Conservation (phyloP, 2,797 vertebrate species). For the Acrossocheilus wenchowensis region DNA sequence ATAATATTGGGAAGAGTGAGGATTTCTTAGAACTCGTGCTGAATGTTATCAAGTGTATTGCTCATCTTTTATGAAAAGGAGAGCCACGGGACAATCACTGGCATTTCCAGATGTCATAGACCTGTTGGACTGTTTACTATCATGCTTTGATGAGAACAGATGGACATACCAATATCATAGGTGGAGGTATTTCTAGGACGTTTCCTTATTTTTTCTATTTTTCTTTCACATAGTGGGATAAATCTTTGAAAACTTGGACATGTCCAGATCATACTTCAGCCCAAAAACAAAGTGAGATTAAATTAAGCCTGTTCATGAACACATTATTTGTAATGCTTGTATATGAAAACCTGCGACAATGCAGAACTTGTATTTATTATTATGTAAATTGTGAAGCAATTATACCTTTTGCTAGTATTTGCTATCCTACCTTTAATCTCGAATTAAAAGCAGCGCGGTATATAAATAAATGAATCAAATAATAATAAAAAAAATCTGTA, state of each 20-base stretch:
- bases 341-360: background rate
- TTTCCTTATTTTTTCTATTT: background rate
- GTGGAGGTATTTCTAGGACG: background rate
- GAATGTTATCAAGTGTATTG: conserved; percentile 20
- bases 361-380: background rate
- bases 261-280: background rate
- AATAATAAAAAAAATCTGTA: background rate
- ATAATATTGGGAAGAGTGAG: conserved; percentile 48
- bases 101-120: conserved; percentile 1
- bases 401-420: background rate
- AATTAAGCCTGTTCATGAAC: background rate
- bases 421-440: background rate
- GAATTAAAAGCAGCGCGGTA: background rate
- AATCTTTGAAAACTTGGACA: background rate
- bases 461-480: background rate
- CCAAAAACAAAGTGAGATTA: background rate
- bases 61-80: conserved; percentile 7
- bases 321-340: background rate
- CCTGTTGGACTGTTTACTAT: conserved; percentile 8
- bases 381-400: background rate
- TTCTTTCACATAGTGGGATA: background rate
- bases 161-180: background rate
- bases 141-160: background rate
- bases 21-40: conserved; percentile 12
- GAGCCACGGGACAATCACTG: conserved; percentile 35